Evolutionary conservation across 1,140 invertebrate genomes (phyloP).

Genomic region (Pectinophora gossypiella): DNA sequence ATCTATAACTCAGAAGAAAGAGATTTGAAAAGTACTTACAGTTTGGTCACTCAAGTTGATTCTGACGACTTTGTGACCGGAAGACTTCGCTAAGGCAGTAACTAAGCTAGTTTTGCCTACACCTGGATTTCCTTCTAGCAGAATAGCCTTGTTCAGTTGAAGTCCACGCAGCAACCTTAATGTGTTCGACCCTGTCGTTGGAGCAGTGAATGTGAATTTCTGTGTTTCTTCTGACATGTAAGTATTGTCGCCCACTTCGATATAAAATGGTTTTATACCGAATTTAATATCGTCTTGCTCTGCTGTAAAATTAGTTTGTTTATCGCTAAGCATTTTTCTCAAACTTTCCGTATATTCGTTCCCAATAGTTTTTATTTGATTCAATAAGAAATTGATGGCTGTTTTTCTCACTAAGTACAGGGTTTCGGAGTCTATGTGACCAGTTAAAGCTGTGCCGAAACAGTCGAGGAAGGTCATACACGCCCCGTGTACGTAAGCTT

Average conservation of each 20-base stretch:
- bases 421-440: slow-evolving; percentile 76
- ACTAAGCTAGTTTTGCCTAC: slow-evolving; percentile 98
- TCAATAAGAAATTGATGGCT: slow-evolving; percentile 72
- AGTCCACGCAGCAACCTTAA: slow-evolving; percentile 90
- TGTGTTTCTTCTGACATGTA: slow-evolving; percentile 25
- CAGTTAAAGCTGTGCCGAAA: slow-evolving; percentile 84
- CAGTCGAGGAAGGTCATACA: slow-evolving; percentile 94
- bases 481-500: slow-evolving; percentile 91
- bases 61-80: slow-evolving; percentile 89
- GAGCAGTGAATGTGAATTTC: slow-evolving; percentile 86
- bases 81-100: slow-evolving; percentile 90
- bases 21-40: slow-evolving; percentile 77
- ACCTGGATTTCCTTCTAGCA: slow-evolving; percentile 98
- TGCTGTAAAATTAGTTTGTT: slow-evolving; percentile 38
- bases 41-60: slow-evolving; percentile 99
- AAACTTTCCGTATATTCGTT: slow-evolving; percentile 44
- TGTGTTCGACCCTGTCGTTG: slow-evolving; percentile 90
- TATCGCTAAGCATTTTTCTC: slow-evolving; percentile 43
- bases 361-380: slow-evolving; percentile 64
- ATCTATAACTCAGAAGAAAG: no score
- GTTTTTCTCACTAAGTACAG: slow-evolving; percentile 72
- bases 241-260: slow-evolving; percentile 72
- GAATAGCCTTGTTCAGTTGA: slow-evolving; percentile 92
- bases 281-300: slow-evolving; percentile 67
- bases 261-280: slow-evolving; percentile 85